Evolutionary conservation across 2,113 vertebrate species (phyloP).

Genomic region (Podarcis muralis): DNA sequence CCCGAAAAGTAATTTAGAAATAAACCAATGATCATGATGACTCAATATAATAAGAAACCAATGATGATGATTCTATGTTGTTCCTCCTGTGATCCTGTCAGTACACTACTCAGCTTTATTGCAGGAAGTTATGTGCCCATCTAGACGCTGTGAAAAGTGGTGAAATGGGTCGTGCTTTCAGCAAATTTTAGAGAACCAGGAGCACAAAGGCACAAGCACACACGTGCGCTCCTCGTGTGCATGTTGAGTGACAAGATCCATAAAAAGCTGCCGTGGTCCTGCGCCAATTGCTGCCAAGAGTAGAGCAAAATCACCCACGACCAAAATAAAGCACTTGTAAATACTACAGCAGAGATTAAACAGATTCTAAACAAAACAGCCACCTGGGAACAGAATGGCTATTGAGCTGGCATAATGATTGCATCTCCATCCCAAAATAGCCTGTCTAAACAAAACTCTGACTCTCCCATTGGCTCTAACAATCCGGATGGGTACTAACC

Average conservation of each 20-base stretch:
- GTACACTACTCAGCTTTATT: neutral
- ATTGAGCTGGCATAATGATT: neutral
- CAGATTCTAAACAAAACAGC: neutral
- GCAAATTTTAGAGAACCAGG: neutral
- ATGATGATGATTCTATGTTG: too few relatives aligned
- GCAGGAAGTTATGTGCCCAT: too few relatives aligned
- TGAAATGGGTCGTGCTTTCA: constrained; percentile 9
- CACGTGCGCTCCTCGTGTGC: neutral
- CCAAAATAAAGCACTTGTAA: neutral
- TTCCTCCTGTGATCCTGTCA: neutral
- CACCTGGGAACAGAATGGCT: neutral
- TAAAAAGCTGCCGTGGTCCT: neutral
- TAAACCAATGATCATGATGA: too few relatives aligned
- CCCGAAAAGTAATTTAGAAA: too few relatives aligned
- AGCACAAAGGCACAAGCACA: constrained; percentile 19
- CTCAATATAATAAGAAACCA: too few relatives aligned
- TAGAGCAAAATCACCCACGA: neutral
- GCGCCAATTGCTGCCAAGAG: neutral
- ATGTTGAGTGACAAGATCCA: neutral
- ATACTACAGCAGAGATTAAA: too few relatives aligned
- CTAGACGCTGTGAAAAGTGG: accelerated
- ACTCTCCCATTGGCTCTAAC: neutral
- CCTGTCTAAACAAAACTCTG: neutral
- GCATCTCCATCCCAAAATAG: neutral
- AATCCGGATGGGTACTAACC: neutral